Base-by-base conservation (phyloP, 2,113 vertebrate genomes). In the Chaetodon auriga region DNA sequence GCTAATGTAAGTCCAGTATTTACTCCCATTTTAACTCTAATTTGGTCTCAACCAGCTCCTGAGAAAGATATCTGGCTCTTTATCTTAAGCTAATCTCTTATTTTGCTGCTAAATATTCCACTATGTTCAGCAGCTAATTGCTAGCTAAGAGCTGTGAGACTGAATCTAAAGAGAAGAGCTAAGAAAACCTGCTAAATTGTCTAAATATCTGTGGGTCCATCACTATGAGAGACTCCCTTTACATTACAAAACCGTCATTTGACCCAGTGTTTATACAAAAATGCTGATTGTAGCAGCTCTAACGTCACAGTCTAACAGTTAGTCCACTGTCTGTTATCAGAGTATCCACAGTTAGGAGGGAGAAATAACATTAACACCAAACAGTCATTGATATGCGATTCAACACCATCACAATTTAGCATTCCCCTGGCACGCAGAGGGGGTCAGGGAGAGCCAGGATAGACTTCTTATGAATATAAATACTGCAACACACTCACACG, bases 401-500 rank as follows among this genome's bases (percentile, higher is more conserved):
- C 89, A 78, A 60, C 86, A 77, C 66, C 57, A 73, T 66, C 54
- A 36, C 57, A 83, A 87, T 55, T 93, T 90, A 90, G 76, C 73
- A 92, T 93, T 91, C 91, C 60, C 58, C 35, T 16, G 1, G 82
- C 68, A 79, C 53, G 69, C 62, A 30, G 71, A 68, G 48, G 66
- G 63, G 91, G 88, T 92, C 87, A 87, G 73, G n/a, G 77, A 75
- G 80, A 85, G 86, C 77, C 66, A 23, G 30, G 72, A 60, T 78
- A 38, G 80, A 80, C 83, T 83, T 71, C 84, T 89, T 62, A 70
- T 90, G 92, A 90, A 91, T 90, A 87, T 84, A 79, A 89, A 93
- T 89, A 57, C 16, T 38, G 58, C 43, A 68, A 84, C 77, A 75
- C 83, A 45, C 57, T 58, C 13, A 21, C 35, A 51, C 41, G 41